Conservation (phyloP, 1,140 invertebrate genomes). For the Zaprionus ornatus region DNA sequence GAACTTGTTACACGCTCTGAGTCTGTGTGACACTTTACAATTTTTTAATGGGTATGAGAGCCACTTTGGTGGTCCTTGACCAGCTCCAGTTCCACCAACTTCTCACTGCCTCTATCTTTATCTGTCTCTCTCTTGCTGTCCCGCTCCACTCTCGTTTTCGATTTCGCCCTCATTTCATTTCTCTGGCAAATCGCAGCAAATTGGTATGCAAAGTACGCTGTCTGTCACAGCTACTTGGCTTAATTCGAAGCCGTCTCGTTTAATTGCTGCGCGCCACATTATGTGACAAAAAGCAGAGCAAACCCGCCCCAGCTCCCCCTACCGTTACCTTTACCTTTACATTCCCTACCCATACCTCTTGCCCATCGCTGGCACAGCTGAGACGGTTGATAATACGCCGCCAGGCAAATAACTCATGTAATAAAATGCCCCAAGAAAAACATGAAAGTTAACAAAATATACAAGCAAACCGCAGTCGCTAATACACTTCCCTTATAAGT, state of each 20-base stretch:
- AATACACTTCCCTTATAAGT: neutral
- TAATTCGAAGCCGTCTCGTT: constrained; percentile 76
- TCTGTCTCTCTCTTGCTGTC: neutral
- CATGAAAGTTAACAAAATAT: constrained; percentile 23
- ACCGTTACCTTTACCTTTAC: too few species aligned
- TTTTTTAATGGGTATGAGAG: constrained; percentile 16
- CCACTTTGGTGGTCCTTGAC: constrained; percentile 36
- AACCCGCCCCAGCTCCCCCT: neutral
- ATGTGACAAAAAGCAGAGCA: constrained; percentile 78
- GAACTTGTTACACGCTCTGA: constrained; percentile 34
- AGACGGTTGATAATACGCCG: constrained; percentile 56
- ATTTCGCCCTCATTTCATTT: constrained; percentile 42
- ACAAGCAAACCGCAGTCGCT: neutral
- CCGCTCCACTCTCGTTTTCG: constrained; percentile 47
- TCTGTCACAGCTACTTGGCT: constrained; percentile 66
- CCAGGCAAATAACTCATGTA: constrained; percentile 73
- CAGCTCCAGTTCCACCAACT: neutral
- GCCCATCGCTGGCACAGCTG: neutral
- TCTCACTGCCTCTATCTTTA: neutral
- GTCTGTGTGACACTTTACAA: constrained; percentile 11
- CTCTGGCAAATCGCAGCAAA: constrained; percentile 50
- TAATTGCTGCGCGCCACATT: constrained; percentile 80
- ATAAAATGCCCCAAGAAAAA: constrained; percentile 57
- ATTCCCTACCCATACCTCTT: too few species aligned
- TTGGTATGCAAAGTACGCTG: constrained; percentile 76